Conservation (phyloP, 2,888 invertebrate genomes). For the Lathronympha strigana region DNA sequence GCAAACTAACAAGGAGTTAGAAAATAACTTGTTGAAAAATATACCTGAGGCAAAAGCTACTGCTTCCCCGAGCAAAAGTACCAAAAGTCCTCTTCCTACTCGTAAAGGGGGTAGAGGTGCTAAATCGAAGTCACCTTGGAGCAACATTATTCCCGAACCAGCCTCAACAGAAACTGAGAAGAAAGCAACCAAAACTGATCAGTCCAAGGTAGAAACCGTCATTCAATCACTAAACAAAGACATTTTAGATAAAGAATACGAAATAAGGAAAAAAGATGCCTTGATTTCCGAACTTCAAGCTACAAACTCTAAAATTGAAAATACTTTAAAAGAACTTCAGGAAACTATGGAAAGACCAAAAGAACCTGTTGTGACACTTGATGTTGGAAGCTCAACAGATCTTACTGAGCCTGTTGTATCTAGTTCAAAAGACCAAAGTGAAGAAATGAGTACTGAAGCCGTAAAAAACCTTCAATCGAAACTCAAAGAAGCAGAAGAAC, state of each 20-base stretch:
- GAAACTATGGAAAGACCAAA: conserved; percentile 43
- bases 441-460: conserved; percentile 44
- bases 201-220: conserved; percentile 66
- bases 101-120: conserved; percentile 74
- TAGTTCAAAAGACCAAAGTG: conserved; percentile 43
- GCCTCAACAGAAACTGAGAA: conserved; percentile 71
- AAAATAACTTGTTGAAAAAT: conserved; percentile 73
- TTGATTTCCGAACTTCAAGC: conserved; percentile 67
- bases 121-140: conserved; percentile 79
- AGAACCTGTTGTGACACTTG: conserved; percentile 50
- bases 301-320: conserved; percentile 50
- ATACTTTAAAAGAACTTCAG: conserved; percentile 51
- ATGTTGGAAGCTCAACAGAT: conserved; percentile 63
- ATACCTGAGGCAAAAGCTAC: conserved; percentile 62
- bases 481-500: conserved; percentile 71
- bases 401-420: conserved; percentile 43
- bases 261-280: conserved; percentile 73
- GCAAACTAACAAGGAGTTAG: conserved; percentile 80
- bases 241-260: conserved; percentile 75
- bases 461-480: conserved; percentile 70
- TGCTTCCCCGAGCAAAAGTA: conserved; percentile 64
- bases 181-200: conserved; percentile 66
- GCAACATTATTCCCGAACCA: conserved; percentile 70
- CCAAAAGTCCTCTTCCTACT: conserved; percentile 67
- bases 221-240: conserved; percentile 79